Conservation (phyloP, 2,888 invertebrate species). For the Hedychridium roseum region DNA sequence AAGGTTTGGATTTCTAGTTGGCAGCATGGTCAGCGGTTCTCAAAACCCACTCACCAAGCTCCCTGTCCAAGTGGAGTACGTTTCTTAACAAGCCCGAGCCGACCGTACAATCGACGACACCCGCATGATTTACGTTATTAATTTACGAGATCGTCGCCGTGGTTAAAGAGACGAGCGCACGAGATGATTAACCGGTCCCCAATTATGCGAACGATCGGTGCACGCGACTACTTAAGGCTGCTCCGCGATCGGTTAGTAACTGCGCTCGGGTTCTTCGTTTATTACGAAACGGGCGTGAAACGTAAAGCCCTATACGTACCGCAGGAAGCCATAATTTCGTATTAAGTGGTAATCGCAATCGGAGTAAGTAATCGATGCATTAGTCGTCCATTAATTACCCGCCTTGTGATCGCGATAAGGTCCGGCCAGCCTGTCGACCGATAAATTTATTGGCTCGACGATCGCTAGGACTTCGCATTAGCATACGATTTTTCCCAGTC, state of each 20-base stretch:
- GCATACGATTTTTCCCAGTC: no score
- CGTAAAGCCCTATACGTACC: conserved; percentile 27
- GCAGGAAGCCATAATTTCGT: conserved; percentile 46
- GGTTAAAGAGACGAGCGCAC: no score
- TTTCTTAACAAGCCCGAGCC: neutral
- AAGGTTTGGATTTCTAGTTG: conserved; percentile 56
- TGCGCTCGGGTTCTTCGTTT: conserved; percentile 29
- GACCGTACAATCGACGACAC: no score
- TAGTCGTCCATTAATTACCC: conserved; percentile 51
- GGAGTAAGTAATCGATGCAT: conserved; percentile 52
- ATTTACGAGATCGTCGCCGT: no score
- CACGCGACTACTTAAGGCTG: conserved; percentile 24
- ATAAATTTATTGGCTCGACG: no score
- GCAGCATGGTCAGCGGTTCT: conserved; percentile 39
- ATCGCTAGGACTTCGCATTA: no score
- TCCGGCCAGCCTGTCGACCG: conserved; percentile 41
- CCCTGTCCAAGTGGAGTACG: neutral
- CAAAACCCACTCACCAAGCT: conserved; percentile 11
- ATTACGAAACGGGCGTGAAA: conserved; percentile 30
- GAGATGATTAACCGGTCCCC: no score
- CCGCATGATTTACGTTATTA: no score
- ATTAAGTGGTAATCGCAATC: conserved; percentile 47
- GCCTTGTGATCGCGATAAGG: conserved; percentile 45
- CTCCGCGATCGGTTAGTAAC: no score
- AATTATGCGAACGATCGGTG: no score